Percentiles rank a stretch among this genome's conserved stretches.
These are phyloP conservation scores for Silurus asotus DNA, from an alignment of 2,113 vertebrate genomes.

Conservation along the genomic window DNA sequence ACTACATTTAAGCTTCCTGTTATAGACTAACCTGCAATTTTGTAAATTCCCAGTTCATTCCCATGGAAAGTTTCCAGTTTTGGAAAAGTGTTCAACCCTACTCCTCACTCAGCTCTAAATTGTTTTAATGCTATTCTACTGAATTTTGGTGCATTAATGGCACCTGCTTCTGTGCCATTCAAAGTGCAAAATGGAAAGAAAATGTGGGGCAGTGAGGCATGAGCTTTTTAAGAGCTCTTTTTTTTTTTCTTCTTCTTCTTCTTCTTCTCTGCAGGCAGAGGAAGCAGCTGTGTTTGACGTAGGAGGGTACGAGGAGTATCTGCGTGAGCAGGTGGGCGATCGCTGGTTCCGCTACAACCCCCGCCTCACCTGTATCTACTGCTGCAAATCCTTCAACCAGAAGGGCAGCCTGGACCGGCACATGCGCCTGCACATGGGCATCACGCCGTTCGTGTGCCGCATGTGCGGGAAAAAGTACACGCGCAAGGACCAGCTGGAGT, in stretches of 20 bases:
- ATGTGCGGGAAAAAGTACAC: constrained; percentile 99
- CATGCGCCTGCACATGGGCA: constrained; percentile 99
- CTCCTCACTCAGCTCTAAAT: not conserved
- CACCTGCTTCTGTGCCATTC: not conserved
- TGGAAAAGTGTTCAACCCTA: too few relatives aligned
- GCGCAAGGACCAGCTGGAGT: constrained; percentile 98
- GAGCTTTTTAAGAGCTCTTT: not conserved
- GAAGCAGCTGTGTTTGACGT: constrained; percentile 87
- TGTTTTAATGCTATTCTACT: not conserved
- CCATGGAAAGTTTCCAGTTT: too few relatives aligned
- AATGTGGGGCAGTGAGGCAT: not conserved
- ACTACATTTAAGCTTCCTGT: too few relatives aligned
- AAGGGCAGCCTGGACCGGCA: constrained; percentile 98
- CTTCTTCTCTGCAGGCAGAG: constrained; percentile 77
- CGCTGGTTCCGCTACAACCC: constrained; percentile 99
- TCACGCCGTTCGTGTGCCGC: constrained; percentile 95
- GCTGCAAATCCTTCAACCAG: constrained; percentile 99
- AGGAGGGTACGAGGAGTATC: constrained; percentile 94
- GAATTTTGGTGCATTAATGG: not conserved
- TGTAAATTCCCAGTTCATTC: too few relatives aligned
- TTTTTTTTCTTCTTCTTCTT: not conserved
- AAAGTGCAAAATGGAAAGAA: not conserved
- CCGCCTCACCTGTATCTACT: constrained; percentile 96
- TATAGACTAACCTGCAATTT: too few relatives aligned
- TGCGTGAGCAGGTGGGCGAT: constrained; percentile 94